A percentile compares a stretch with the other conserved stretches of the same genome.
Evolutionary conservation across 2,888 invertebrate species (phyloP).

Genomic region (Yponomeuta malinellus): DNA sequence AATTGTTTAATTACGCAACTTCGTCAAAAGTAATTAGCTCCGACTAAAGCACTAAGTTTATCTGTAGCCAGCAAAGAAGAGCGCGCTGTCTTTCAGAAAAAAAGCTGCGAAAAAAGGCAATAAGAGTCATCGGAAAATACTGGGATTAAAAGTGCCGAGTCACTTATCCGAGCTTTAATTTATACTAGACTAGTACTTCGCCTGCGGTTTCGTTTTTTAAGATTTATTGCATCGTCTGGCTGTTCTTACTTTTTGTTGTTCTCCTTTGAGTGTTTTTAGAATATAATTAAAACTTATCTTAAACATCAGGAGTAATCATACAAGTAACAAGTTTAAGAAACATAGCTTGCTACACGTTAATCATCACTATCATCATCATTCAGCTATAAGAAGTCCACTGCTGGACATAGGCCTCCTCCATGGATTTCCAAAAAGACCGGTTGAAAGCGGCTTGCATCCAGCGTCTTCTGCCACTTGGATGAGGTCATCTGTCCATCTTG

Average conservation of each 20-base stretch:
- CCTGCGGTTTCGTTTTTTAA: background rate
- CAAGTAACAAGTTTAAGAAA: too few species aligned
- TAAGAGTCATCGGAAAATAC: constrained; percentile 39
- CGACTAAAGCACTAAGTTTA: background rate
- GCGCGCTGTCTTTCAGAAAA: constrained; percentile 55
- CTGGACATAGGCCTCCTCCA: too few species aligned
- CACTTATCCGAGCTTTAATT: constrained; percentile 65
- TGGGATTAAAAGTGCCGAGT: constrained; percentile 58
- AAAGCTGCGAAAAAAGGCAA: constrained; percentile 43
- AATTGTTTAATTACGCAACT: background rate
- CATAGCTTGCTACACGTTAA: too few species aligned
- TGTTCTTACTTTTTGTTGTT: background rate
- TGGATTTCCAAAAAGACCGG: too few species aligned
- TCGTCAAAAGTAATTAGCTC: constrained; percentile 6
- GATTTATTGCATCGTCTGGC: background rate
- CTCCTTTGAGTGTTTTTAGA: background rate
- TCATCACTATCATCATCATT: too few species aligned
- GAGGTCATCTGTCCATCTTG: too few species aligned
- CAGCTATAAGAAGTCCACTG: too few species aligned
- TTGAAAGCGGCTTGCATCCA: too few species aligned
- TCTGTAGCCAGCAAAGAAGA: constrained; percentile 22
- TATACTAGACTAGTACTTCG: constrained; percentile 34
- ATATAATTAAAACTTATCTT: background rate
- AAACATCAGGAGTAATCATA: too few species aligned
- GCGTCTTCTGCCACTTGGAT: too few species aligned